Conservation (phyloP, 2,888 invertebrate species). For the Pogonocherus hispidulus region DNA sequence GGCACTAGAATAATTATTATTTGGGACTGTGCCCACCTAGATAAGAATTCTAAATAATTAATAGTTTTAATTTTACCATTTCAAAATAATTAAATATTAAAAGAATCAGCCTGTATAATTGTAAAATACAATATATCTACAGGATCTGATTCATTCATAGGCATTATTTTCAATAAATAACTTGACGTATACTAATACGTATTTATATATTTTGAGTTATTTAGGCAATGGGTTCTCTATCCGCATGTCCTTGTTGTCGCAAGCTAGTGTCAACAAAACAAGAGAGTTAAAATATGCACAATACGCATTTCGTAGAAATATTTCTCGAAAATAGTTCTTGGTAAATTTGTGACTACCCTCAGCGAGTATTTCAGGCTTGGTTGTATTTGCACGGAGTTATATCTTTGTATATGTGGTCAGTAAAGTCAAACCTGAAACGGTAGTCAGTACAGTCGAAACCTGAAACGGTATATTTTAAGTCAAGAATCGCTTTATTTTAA, state of each 20-base stretch:
- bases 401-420: no score
- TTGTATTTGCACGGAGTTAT: no score
- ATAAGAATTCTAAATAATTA: no score
- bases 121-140: no score
- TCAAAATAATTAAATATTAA: no score
- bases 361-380: neutral
- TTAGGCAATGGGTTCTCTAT: slow-evolving; percentile 40
- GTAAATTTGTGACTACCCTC: slow-evolving; percentile 21
- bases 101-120: no score
- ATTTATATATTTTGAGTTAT: slow-evolving; percentile 14
- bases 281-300: slow-evolving; percentile 41
- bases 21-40: no score
- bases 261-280: slow-evolving; percentile 47
- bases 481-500: no score
- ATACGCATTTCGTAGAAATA: slow-evolving; percentile 24
- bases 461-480: neutral
- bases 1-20: no score
- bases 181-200: slow-evolving; percentile 5
- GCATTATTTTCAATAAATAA: slow-evolving; percentile 3
- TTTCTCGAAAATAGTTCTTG: slow-evolving; percentile 8
- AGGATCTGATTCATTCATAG: slow-evolving; percentile 17
- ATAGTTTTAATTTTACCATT: no score
- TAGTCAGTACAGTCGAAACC: no score
- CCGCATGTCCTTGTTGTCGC: slow-evolving; percentile 42
- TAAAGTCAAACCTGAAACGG: no score